Conservation (phyloP, 92 coral and sea anemone species). For the Umimayanthus chanpuru region DNA sequence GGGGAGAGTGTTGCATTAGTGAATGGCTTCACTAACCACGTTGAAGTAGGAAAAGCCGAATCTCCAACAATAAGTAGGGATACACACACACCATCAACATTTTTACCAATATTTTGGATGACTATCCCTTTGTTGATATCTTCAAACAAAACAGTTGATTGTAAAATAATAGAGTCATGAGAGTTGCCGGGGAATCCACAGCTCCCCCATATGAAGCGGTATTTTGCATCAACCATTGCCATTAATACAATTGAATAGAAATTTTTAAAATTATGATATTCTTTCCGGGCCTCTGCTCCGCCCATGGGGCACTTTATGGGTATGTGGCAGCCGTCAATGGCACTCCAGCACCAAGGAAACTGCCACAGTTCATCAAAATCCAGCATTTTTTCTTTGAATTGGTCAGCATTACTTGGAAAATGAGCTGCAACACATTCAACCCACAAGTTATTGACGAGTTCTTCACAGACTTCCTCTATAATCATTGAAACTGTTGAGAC, state of each 20-base stretch:
- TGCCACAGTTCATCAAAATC: conserved; percentile 53
- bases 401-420: conserved; percentile 39
- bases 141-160: conserved; percentile 49
- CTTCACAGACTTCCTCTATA: conserved; percentile 38
- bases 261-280: conserved; percentile 51
- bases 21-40: conserved; percentile 56
- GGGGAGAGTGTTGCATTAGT: conserved; percentile 53
- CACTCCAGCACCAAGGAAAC: conserved; percentile 51
- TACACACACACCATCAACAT: conserved; percentile 38
- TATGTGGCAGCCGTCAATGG: conserved; percentile 49
- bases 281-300: conserved; percentile 43
- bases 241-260: conserved; percentile 43
- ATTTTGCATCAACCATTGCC: conserved; percentile 46
- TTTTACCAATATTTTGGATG: conserved; percentile 48
- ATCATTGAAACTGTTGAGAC: conserved; percentile 36
- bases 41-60: conserved; percentile 58
- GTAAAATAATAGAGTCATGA: conserved; percentile 55
- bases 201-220: conserved; percentile 49
- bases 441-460: conserved; percentile 37
- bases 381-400: conserved; percentile 46
- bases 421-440: conserved; percentile 21
- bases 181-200: conserved; percentile 63
- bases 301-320: conserved; percentile 43
- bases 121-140: conserved; percentile 38
- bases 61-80: conserved; percentile 53